phyloP scores from a whole-genome alignment of 1,140 invertebrate species.

The Dendrolimus kikuchii region DNA sequence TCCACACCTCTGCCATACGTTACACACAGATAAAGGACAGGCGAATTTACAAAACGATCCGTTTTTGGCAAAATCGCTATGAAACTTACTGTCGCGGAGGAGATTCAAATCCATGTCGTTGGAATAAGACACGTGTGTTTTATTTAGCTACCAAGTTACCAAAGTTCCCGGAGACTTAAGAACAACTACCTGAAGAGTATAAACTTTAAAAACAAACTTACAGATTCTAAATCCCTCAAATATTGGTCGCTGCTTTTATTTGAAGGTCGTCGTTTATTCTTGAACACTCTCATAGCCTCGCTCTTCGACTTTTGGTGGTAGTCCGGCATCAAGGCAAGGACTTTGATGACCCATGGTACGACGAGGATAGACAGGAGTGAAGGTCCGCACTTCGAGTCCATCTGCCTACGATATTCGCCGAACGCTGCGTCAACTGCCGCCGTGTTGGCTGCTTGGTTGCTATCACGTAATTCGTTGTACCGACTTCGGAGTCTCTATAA shows the following conservation, averaged over 20 bases:
- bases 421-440: conserved; percentile 1
- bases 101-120: no score
- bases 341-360: conserved; percentile 5
- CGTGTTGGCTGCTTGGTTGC: not conserved
- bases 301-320: conserved; percentile 1
- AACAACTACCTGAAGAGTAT: no score
- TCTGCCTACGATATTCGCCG: conserved; percentile 4
- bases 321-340: conserved; percentile 3
- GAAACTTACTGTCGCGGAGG: no score
- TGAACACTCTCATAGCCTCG: conserved; percentile 1
- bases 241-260: not conserved
- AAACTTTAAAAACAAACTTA: not conserved
- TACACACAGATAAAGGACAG: no score
- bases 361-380: conserved; percentile 3
- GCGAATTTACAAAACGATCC: no score
- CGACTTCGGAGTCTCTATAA: conserved; percentile 1
- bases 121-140: no score
- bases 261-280: not conserved
- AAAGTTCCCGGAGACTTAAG: no score
- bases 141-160: no score
- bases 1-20: no score
- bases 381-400: conserved; percentile 5
- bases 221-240: not conserved
- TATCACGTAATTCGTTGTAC: conserved; percentile 1
- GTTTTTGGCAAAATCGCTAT: no score